Base-by-base conservation (phyloP, 2,797 vertebrate species). In the Coregonus suidteri region DNA sequence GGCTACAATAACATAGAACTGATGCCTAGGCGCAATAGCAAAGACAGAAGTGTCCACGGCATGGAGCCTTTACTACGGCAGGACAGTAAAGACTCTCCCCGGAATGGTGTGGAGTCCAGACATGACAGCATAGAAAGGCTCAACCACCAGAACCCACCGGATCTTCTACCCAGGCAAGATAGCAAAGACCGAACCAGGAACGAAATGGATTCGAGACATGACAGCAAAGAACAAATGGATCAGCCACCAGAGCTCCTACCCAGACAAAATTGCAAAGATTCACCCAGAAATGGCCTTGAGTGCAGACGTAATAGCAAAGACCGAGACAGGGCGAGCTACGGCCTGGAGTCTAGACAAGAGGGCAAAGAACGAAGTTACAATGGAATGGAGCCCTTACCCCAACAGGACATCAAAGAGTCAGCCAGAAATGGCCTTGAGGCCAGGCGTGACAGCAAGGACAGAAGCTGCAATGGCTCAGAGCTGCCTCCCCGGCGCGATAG, bases 151-250 rank as follows among this genome's bases (percentile, higher is more conserved):
- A 64, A 30, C 59, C 68, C 71, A 73, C 72, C 85, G 70, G 93
- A 94, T 47, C 77, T 84, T 75, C 79, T 91, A 74, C 75, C 96
- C 91, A 96, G 95, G 91, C 90, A 96, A 92, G 97, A 98, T 88
- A 95, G 92, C 91, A 98, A 96, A 93, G 97, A 97, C 68, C 92
- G 95, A 88, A 92, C 94, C 77, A 94, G 96, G 16, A 95, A 95
- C 0, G 96, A 96, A 74, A 76, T 90, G 14, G 77, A 94, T 34
- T 77, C 20, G 84, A 88, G 73, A 92, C 89, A 91, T 20, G 92
- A 94, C 69, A 85, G 87, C 85, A 91, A 90, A 78, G 94, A 94
- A 62, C 85, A 85, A 85, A 84, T 88, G 31, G 91, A 93, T 77
- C 90, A 90, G 76, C 85, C 90, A 16, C 88, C 90, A 18, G 91